Percentiles rank a stretch among this genome's conserved stretches.
These are phyloP conservation scores for Babyrousa celebensis DNA, from an alignment of 2,797 vertebrate species.

Conservation along the genomic window DNA sequence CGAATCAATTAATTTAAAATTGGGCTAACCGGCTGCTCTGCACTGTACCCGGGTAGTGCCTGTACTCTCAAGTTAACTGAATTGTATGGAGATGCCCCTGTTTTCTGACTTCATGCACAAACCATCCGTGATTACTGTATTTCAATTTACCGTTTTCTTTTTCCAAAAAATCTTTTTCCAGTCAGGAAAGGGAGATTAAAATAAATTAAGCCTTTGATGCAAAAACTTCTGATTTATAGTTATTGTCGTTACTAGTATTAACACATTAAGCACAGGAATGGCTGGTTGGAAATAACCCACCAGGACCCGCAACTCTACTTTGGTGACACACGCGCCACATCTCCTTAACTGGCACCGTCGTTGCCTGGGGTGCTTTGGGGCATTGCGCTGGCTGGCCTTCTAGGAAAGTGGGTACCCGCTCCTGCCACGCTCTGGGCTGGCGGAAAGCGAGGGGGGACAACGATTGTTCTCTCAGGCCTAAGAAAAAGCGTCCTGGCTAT, in stretches of 20 bases:
- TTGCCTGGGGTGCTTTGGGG: neutral
- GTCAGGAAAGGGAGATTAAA: neutral
- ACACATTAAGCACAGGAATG: neutral
- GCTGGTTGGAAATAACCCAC: neutral
- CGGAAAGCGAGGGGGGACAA: neutral
- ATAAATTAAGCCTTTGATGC: neutral
- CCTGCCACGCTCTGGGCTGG: neutral
- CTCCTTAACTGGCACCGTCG: accelerated
- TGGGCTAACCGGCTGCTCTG: neutral
- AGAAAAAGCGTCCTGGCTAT: too few relatives aligned
- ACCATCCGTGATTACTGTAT: neutral
- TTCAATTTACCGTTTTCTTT: neutral
- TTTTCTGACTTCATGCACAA: neutral
- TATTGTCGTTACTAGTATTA: neutral
- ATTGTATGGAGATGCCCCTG: too few relatives aligned
- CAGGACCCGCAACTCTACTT: neutral
- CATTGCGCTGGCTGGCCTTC: accelerated
- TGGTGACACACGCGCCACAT: neutral
- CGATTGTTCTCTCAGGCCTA: neutral
- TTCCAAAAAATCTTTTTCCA: neutral
- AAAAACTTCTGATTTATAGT: neutral
- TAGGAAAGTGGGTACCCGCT: neutral
- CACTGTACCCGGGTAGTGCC: accelerated
- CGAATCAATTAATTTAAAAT: neutral
- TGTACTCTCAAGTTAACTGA: neutral